Conservation (phyloP, 2,888 invertebrate genomes). For the Andricus curvator region DNA sequence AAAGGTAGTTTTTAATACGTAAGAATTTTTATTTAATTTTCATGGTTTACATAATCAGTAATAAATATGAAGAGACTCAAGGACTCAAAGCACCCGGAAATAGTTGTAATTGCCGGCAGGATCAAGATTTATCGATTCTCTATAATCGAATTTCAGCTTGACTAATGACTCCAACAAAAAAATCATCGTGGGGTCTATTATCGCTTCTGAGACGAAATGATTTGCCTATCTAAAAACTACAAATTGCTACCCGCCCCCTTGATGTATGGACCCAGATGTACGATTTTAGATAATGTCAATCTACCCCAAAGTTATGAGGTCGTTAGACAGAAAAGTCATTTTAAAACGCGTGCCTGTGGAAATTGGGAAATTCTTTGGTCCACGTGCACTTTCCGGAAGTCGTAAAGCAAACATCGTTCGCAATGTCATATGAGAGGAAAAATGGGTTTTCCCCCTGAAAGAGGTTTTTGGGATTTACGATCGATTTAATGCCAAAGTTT, state of each 20-base stretch:
- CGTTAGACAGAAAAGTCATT: conserved; percentile 32
- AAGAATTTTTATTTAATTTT: background rate
- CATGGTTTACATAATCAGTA: background rate
- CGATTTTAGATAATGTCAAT: background rate
- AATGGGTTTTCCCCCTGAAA: background rate
- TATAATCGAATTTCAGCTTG: conserved; percentile 9
- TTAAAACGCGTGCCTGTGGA: conserved; percentile 14
- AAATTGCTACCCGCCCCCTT: background rate
- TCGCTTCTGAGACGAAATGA: background rate
- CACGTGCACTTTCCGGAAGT: conserved; percentile 12
- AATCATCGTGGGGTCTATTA: background rate
- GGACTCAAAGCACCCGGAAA: background rate
- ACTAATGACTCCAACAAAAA: conserved; percentile 1
- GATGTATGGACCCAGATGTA: background rate
- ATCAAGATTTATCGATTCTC: background rate
- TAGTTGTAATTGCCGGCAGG: background rate
- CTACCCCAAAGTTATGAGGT: conserved; percentile 1
- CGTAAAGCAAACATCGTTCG: conserved; percentile 22
- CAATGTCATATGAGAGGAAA: background rate
- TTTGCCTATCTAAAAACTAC: conserved; percentile 3
- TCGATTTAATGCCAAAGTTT: background rate
- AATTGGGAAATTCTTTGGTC: conserved; percentile 36
- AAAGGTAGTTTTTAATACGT: background rate
- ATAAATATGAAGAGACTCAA: background rate
- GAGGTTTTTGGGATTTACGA: background rate